Percentiles rank a stretch among this genome's conserved stretches.
Conservation (phyloP, 2,888 invertebrate species). For the Steromphala cineraria region DNA sequence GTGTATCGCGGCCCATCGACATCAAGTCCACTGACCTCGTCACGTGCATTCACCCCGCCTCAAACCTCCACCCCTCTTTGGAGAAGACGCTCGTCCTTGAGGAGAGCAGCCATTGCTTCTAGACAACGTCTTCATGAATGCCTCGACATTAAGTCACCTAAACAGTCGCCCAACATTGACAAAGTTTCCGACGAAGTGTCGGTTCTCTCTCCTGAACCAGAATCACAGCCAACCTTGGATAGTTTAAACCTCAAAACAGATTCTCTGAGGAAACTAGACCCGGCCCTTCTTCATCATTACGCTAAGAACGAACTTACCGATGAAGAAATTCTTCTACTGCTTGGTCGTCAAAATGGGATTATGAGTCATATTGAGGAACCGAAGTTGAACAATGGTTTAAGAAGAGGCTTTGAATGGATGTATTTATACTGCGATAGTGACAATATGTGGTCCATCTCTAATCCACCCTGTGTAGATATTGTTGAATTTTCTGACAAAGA, state of each 20-base stretch:
- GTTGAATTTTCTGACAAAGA: too few species aligned
- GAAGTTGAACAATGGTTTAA: background rate
- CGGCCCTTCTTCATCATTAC: constrained; percentile 36
- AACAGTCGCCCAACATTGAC: too few species aligned
- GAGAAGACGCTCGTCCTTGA: background rate
- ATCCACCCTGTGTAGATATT: too few species aligned
- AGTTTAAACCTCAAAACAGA: too few species aligned
- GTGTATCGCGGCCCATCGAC: constrained; percentile 8
- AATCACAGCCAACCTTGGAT: too few species aligned
- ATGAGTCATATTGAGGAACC: background rate
- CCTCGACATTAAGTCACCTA: background rate
- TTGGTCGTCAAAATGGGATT: background rate
- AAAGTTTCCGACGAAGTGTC: background rate
- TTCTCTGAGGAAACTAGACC: constrained; percentile 6
- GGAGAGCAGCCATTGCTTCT: background rate
- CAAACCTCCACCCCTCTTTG: background rate
- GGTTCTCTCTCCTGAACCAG: too few species aligned
- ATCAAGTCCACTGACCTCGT: background rate
- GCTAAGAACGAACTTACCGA: constrained; percentile 60
- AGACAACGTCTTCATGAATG: background rate
- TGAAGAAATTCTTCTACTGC: constrained; percentile 45
- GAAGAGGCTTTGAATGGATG: background rate
- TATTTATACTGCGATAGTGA: background rate
- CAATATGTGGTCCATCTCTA: background rate
- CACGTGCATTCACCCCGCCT: background rate